A percentile compares a stretch with the other conserved stretches of the same genome.
phyloP scores from a whole-genome alignment of 2,797 vertebrate genomes.

The Chiloscyllium punctatum region DNA sequence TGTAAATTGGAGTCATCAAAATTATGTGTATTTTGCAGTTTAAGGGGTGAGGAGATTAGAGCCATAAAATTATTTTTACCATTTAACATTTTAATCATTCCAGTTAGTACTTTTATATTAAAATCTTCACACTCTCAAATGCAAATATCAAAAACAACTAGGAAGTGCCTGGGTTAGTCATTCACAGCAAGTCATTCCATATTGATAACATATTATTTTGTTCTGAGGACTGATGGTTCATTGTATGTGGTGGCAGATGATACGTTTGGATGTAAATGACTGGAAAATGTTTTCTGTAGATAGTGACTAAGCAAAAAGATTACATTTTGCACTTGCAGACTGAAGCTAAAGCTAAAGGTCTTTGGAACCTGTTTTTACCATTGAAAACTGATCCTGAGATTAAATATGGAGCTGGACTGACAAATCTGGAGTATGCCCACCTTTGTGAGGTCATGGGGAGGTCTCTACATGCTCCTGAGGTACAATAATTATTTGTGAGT shows the following conservation, averaged over 20 bases:
- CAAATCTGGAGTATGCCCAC: constrained; percentile 54
- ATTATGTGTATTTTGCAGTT: no score
- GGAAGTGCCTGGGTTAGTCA: background rate
- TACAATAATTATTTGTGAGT: constrained; percentile 37
- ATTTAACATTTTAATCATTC: background rate
- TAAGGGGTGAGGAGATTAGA: no score
- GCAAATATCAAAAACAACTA: background rate
- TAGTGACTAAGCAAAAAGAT: background rate
- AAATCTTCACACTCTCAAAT: background rate
- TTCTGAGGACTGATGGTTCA: background rate
- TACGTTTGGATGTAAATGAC: background rate
- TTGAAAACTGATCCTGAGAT: constrained; percentile 51
- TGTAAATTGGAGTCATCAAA: background rate
- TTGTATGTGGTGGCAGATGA: background rate
- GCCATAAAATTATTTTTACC: background rate
- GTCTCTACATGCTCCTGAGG: constrained; percentile 54
- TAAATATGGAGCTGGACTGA: constrained; percentile 54
- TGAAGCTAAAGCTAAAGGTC: constrained; percentile 53
- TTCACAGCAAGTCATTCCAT: background rate
- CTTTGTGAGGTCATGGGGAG: constrained; percentile 57
- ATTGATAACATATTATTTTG: background rate
- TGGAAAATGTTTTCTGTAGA: background rate
- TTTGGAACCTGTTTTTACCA: constrained; percentile 60
- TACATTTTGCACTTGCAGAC: constrained; percentile 44
- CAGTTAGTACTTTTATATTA: background rate